Base-by-base conservation (phyloP, 2,888 invertebrate genomes). In the Apodemia duryi region DNA sequence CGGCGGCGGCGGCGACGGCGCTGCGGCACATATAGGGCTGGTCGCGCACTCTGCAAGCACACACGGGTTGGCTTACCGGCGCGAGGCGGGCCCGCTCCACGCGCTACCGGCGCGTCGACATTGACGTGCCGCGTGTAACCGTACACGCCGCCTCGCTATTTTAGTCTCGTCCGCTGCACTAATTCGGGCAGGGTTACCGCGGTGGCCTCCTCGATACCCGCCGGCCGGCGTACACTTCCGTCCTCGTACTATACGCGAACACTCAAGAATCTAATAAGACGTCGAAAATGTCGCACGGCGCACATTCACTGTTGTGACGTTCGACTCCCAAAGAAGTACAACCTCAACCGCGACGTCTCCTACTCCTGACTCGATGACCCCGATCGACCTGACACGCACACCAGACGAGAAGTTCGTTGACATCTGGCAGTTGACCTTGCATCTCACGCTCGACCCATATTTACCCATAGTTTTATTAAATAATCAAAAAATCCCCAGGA, bases 181-280 rank as follows among this genome's bases (percentile, higher is more conserved):
- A 91, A 90, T 87, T 90, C 91, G 91, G 91, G 90, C 90, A 89
- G 91, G 90, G 90, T 91, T 91, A 90, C 83, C 88, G 86, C 85
- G 84, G 83, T 82, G 87, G 86, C 89, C 86, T 89, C 87, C 81
- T 80, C 78, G 81, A 81, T 76, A 41, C 63, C 81, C 77, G 81
- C 75, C 79, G 82, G 78, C 81, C 80, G 80, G 81, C 83, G 79
- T 78, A 84, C 88, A 88, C 87, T 89, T 89, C 88, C 87, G 86
- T 85, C 87, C 87, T 85, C 80, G 70, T 80, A 81, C 78, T 84
- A 81, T 79, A 78, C 79, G 76, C 77, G 77, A 78, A 77, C 89
- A 88, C 89, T 84, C 73, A 71, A 78, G 76, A 77, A 77, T 75
- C 73, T 78, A 77, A 75, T 70, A 71, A 72, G 72, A 69, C 69